These are phyloP conservation scores for Tringa solitaria DNA, from an alignment of 2,113 vertebrate genomes.

Conservation along the genomic window DNA sequence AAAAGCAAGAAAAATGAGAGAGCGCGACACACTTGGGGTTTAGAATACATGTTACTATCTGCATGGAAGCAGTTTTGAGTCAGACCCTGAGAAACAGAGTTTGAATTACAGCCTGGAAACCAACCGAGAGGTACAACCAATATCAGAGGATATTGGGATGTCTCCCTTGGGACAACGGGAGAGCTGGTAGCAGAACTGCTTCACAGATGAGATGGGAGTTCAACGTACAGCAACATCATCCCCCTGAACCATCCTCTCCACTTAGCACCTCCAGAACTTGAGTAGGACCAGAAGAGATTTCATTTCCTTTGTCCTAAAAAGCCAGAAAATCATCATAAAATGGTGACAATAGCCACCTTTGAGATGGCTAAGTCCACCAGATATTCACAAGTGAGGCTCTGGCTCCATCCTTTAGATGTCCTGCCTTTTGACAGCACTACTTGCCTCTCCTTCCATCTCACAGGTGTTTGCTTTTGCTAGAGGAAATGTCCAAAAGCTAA, in stretches of 20 bases:
- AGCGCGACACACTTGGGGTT: not conserved
- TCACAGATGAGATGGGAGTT: not conserved
- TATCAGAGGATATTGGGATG: not conserved
- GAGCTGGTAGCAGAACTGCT: not conserved
- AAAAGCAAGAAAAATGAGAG: not conserved
- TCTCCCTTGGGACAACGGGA: not conserved
- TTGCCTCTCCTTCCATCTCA: not conserved
- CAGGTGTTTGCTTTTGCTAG: not conserved
- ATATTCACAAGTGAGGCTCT: not conserved
- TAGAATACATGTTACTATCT: not conserved
- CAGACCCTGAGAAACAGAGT: not conserved
- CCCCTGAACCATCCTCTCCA: not conserved
- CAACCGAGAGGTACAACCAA: not conserved
- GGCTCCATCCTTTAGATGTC: not conserved
- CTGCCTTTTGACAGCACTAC: not conserved
- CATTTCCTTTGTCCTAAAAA: not conserved
- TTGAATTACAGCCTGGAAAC: not conserved
- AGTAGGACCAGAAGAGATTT: not conserved
- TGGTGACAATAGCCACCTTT: fast-evolving
- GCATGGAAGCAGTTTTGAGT: not conserved
- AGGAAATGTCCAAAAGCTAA: not conserved
- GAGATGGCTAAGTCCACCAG: not conserved
- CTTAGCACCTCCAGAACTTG: not conserved
- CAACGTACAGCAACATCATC: fast-evolving
- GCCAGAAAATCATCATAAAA: not conserved